phyloP scores from a whole-genome alignment of 2,888 invertebrate genomes.

The Holacanthella duospinosa region DNA sequence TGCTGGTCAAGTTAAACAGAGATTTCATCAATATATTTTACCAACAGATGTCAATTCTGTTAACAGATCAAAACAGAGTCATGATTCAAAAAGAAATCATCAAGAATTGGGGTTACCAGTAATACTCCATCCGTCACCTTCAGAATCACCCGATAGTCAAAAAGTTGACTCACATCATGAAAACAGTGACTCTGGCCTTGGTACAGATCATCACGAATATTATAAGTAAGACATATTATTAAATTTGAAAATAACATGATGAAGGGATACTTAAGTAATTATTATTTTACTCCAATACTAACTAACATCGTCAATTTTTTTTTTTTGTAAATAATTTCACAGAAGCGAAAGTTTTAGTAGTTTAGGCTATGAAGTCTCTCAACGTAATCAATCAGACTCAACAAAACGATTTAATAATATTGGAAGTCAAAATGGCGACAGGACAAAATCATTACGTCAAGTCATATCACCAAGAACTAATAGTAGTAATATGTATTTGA shows the following conservation, averaged over 20 bases:
- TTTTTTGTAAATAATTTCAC: background rate
- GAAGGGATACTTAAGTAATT: background rate
- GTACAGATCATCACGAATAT: conserved; percentile 58
- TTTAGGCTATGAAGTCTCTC: background rate
- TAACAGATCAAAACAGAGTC: too few relatives aligned
- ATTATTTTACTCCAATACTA: too few relatives aligned
- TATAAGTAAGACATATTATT: conserved; percentile 20
- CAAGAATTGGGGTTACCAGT: conserved; percentile 15
- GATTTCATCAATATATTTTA: background rate
- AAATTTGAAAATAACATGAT: background rate
- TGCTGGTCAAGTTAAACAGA: background rate
- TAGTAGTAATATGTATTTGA: too few relatives aligned
- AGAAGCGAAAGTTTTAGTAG: conserved; percentile 5
- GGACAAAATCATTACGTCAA: too few relatives aligned
- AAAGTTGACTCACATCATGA: conserved; percentile 47
- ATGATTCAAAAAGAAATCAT: too few relatives aligned
- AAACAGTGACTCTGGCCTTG: conserved; percentile 64
- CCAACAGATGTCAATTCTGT: too few relatives aligned
- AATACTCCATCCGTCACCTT: conserved; percentile 30
- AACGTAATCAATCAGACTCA: background rate
- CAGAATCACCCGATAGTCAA: conserved; percentile 34
- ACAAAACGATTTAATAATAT: too few relatives aligned
- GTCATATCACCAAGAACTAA: too few relatives aligned
- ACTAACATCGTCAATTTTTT: background rate
- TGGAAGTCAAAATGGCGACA: too few relatives aligned